A percentile compares a stretch with the other conserved stretches of the same genome.
phyloP scores from a whole-genome alignment of 2,797 vertebrate genomes.

The Aphelocoma californica region DNA sequence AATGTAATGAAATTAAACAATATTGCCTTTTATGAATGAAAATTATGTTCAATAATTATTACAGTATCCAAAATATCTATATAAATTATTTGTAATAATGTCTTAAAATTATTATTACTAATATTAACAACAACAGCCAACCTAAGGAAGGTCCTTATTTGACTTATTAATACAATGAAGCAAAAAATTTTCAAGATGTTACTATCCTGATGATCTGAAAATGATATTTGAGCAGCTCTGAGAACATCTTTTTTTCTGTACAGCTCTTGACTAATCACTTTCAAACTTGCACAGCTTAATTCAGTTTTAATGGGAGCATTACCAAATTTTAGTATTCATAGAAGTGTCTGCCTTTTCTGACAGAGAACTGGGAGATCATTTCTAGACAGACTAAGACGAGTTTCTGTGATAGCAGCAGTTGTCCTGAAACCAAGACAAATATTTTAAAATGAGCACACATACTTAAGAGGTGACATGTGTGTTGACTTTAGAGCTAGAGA shows the following conservation, averaged over 20 bases:
- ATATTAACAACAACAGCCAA: background rate
- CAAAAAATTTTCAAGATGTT: background rate
- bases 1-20: background rate
- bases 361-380: background rate
- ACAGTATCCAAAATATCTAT: background rate
- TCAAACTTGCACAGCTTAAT: background rate
- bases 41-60: background rate
- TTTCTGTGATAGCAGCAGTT: background rate
- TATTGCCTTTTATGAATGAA: background rate
- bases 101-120: background rate
- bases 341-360: background rate
- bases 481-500: background rate
- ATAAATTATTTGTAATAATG: background rate
- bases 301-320: background rate
- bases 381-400: background rate
- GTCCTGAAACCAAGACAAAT: background rate
- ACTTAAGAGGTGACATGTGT: background rate
- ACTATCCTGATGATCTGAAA: background rate
- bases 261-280: background rate
- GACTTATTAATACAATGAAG: background rate
- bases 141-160: background rate
- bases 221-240: background rate
- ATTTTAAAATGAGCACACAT: background rate
- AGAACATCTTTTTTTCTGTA: background rate
- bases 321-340: background rate